Conservation (phyloP, 2,888 invertebrate genomes). For the Drosophila vallismaia region DNA sequence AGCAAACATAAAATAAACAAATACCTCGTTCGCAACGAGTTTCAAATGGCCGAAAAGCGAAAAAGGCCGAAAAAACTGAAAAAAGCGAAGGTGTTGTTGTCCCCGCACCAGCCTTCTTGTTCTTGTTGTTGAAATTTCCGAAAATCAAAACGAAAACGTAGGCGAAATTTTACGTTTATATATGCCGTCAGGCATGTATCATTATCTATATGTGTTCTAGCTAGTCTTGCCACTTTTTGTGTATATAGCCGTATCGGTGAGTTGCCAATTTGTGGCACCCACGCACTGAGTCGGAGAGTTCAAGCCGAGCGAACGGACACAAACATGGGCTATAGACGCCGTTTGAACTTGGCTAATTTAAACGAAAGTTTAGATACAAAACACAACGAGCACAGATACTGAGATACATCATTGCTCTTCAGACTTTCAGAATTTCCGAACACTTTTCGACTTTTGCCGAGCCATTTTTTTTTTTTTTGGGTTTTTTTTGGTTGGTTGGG, state of each 20-base stretch:
- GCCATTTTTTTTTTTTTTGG: conserved; percentile 42
- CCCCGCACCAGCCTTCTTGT: conserved; percentile 24
- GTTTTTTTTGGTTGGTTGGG: conserved; percentile 1
- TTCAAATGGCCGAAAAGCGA: conserved; percentile 61
- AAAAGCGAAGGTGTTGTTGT: conserved; percentile 71
- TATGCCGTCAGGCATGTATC: conserved; percentile 33
- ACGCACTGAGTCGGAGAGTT: conserved; percentile 32
- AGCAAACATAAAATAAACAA: conserved; percentile 76
- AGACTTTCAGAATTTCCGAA: conserved; percentile 49
- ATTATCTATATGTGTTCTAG: conserved; percentile 39
- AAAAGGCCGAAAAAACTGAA: conserved; percentile 33
- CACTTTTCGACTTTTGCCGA: conserved; percentile 51
- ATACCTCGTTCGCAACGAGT: conserved; percentile 62
- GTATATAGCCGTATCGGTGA: conserved; percentile 17
- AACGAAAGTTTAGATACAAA: conserved; percentile 37
- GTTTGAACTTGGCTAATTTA: conserved; percentile 73
- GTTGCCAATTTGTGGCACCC: conserved; percentile 68
- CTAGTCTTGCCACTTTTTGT: conserved; percentile 14
- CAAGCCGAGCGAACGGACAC: conserved; percentile 23
- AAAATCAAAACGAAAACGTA: conserved; percentile 73
- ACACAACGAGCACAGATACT: conserved; percentile 8
- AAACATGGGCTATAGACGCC: conserved; percentile 14
- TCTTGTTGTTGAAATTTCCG: conserved; percentile 60
- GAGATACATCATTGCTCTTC: conserved; percentile 38
- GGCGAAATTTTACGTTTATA: conserved; percentile 66